Evolutionary conservation across 2,888 invertebrate species (phyloP).

Genomic region (Ecliptopera silaceata): DNA sequence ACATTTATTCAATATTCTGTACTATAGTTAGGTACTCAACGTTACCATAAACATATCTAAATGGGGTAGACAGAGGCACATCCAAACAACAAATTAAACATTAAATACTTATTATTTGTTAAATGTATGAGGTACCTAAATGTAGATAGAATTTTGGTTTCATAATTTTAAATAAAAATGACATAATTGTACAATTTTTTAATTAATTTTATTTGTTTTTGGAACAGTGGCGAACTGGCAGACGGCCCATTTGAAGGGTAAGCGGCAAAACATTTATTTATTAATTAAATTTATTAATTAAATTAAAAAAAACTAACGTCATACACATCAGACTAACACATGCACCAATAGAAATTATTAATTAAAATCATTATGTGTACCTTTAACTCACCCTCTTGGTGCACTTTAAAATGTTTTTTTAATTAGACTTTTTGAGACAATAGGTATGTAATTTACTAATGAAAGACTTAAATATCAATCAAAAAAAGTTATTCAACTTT

Average conservation of each 20-base stretch:
- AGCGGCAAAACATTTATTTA: conserved; percentile 24
- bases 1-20: no score
- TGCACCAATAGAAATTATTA: background rate
- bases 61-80: no score
- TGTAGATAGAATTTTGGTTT: background rate
- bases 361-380: background rate
- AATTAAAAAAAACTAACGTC: conserved; percentile 1
- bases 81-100: no score
- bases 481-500: no score
- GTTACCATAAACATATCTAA: no score
- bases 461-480: no score
- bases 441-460: no score
- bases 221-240: conserved; percentile 34
- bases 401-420: background rate
- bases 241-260: conserved; percentile 32
- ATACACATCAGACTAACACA: conserved; percentile 13
- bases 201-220: conserved; percentile 30
- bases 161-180: conserved; percentile 10
- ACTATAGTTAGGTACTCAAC: no score
- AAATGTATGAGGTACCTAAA: no score
- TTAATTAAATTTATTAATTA: conserved; percentile 12
- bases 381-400: background rate
- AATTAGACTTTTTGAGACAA: no score
- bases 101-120: no score
- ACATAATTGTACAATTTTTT: conserved; percentile 28